Conservation (phyloP, 2,797 vertebrate species). For the Etheostoma perlongum region DNA sequence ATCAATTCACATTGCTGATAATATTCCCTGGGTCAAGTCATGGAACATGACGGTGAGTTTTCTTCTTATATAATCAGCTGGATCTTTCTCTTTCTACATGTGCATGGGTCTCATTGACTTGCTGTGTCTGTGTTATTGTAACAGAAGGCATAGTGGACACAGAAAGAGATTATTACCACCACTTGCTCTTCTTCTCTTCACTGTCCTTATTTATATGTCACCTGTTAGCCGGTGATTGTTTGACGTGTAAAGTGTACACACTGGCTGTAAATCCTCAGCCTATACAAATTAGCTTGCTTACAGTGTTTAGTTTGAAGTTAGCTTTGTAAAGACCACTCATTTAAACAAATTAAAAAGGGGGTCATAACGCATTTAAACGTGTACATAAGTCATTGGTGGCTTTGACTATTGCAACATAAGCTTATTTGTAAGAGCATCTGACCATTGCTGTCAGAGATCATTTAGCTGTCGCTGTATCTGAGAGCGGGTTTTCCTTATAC, state of each 20-base stretch:
- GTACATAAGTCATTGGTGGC: slow-evolving; percentile 8
- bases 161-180: slow-evolving; percentile 13
- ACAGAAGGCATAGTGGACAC: slow-evolving; percentile 3
- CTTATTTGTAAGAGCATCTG: slow-evolving; percentile 16
- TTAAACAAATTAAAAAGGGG: slow-evolving; percentile 2
- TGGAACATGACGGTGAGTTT: slow-evolving; percentile 93
- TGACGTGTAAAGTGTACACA: neutral
- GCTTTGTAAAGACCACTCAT: neutral
- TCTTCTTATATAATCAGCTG: slow-evolving; percentile 23
- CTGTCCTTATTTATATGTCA: slow-evolving; percentile 37
- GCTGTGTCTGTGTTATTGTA: slow-evolving; percentile 21
- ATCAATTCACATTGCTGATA: slow-evolving; percentile 79
- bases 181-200: slow-evolving; percentile 20
- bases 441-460: slow-evolving; percentile 15
- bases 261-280: slow-evolving; percentile 10
- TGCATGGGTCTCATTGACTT: slow-evolving; percentile 26
- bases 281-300: neutral
- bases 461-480: slow-evolving; percentile 1
- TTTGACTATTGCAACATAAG: slow-evolving; percentile 13
- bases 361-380: neutral
- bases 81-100: slow-evolving; percentile 21
- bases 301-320: slow-evolving; percentile 9
- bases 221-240: slow-evolving; percentile 34
- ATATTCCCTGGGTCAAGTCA: slow-evolving; percentile 81
- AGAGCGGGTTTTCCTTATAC: slow-evolving; percentile 16